Percentiles rank a stretch among this genome's conserved stretches.
phyloP scores from a whole-genome alignment of 2,888 invertebrate species.

The Venustoraphidia nigricollis region DNA sequence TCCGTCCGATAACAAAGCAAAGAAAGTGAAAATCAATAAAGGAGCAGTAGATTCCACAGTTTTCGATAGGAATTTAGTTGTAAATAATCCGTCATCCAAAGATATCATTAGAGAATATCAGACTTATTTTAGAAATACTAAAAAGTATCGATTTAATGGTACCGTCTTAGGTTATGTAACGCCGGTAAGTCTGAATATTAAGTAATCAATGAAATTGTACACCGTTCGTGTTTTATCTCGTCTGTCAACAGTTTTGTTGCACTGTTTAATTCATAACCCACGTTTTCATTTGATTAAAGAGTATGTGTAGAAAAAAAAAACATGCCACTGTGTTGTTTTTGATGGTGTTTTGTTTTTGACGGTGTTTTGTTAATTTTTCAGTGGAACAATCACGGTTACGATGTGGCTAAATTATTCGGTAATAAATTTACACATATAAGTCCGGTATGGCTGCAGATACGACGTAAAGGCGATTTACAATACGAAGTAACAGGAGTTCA shows the following conservation, averaged over 20 bases:
- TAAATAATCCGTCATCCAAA: slow-evolving; percentile 45
- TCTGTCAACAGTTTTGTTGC: too few relatives aligned
- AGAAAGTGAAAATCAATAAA: slow-evolving; percentile 18
- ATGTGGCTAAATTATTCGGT: slow-evolving; percentile 78
- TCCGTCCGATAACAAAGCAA: neutral
- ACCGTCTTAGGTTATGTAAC: slow-evolving; percentile 83
- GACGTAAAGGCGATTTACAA: slow-evolving; percentile 40
- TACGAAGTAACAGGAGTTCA: slow-evolving; percentile 59
- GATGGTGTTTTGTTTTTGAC: neutral
- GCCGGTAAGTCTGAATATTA: slow-evolving; percentile 42
- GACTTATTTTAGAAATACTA: slow-evolving; percentile 56
- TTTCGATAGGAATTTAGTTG: slow-evolving; percentile 52
- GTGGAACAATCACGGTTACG: slow-evolving; percentile 94
- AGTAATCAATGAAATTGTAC: too few relatives aligned
- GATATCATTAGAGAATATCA: slow-evolving; percentile 65
- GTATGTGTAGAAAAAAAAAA: neutral
- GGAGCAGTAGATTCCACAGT: slow-evolving; percentile 50
- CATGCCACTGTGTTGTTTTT: neutral
- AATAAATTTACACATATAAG: slow-evolving; percentile 82
- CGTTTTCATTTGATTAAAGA: neutral
- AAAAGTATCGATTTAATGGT: slow-evolving; percentile 48
- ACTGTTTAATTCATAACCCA: too few relatives aligned
- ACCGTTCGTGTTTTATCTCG: too few relatives aligned
- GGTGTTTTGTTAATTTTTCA: slow-evolving; percentile 26
- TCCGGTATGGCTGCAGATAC: slow-evolving; percentile 89